Evolutionary conservation across 2,113 vertebrate genomes (phyloP), one percentile per base, ranked within the genome.

Genomic region (Chloropsis hardwickii): DNA sequence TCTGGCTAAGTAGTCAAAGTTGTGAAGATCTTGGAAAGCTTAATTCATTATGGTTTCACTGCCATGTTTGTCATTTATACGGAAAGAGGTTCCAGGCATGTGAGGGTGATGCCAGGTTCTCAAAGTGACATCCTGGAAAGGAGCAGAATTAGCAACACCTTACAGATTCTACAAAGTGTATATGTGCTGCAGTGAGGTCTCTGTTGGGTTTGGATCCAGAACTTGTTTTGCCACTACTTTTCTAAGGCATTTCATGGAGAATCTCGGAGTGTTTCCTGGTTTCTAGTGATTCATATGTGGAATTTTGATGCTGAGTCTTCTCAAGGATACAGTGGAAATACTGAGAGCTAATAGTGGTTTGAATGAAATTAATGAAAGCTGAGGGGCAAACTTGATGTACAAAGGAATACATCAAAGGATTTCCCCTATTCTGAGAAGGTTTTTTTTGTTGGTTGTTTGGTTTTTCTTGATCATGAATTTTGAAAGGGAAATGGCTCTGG

Each of bases 281-380:
- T 88, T 86, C n/a, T 31, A 66, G 71, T 56, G 64, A 66, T 65
- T 27, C 2, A 0, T 56, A 57, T 4, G 1, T 80, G 74, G 44
- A 86, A 73, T 90, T 77, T 53, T 66, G 64, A 66, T 81, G 40
- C 45, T 72, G 72, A 70, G 54, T 31, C 16, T 91, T 92, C 72
- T 84, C 21, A 29, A 91, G 76, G 60, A 35, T 90, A 56, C 60
- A 60, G 51, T 84, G 28, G 51, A 82, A 87, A 65, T 39, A 48
- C 31, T 85, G 74, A 70, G 62, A 73, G n/a, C 42, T 86, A 54
- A 48, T 11, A 80, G 40, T 42, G 18, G 54, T 85, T 92, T 88
- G 79, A 80, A 61, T 88, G 53, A 91, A 92, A 81, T 92, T 89
- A 15, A 40, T 90, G 82, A 86, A 88, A 88, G 94, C 85, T 92